These are phyloP conservation scores for Aphelinus atriplicis DNA, from an alignment of 1,140 invertebrate species.

Conservation along the genomic window DNA sequence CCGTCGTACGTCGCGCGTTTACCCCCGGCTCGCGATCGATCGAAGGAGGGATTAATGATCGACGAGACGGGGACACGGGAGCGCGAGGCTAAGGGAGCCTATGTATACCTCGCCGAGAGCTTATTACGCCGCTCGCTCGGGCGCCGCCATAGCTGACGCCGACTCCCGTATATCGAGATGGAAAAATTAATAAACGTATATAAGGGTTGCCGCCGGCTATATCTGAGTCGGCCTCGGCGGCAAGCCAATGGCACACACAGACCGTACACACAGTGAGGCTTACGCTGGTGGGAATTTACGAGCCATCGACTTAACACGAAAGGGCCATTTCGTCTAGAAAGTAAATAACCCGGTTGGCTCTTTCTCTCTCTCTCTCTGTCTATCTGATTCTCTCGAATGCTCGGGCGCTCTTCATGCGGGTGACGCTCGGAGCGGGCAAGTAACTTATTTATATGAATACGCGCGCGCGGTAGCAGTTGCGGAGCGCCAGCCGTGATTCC, in stretches of 20 bases:
- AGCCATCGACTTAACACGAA: constrained; percentile 22
- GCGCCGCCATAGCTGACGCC: no score
- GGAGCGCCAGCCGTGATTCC: background rate
- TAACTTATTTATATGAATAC: constrained; percentile 33
- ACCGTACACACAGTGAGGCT: no score
- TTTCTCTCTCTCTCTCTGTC: background rate
- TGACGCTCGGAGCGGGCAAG: constrained; percentile 10
- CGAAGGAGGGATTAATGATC: no score
- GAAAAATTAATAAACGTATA: constrained; percentile 14
- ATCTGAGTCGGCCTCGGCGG: background rate
- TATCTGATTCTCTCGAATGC: background rate
- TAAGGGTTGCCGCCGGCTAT: no score
- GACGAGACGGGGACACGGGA: no score
- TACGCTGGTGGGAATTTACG: constrained; percentile 7
- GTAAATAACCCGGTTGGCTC: constrained; percentile 15
- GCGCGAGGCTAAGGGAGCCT: no score
- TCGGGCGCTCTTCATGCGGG: constrained; percentile 3
- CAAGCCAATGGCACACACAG: background rate
- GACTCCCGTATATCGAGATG: no score
- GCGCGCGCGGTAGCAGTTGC: background rate
- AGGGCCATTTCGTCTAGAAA: constrained; percentile 21
- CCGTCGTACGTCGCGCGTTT: no score
- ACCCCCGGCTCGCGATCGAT: no score
- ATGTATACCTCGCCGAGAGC: no score
- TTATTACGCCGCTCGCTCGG: no score